Evolutionary conservation across 2,797 vertebrate species (phyloP).

Genomic region (Microtus obscurus): DNA sequence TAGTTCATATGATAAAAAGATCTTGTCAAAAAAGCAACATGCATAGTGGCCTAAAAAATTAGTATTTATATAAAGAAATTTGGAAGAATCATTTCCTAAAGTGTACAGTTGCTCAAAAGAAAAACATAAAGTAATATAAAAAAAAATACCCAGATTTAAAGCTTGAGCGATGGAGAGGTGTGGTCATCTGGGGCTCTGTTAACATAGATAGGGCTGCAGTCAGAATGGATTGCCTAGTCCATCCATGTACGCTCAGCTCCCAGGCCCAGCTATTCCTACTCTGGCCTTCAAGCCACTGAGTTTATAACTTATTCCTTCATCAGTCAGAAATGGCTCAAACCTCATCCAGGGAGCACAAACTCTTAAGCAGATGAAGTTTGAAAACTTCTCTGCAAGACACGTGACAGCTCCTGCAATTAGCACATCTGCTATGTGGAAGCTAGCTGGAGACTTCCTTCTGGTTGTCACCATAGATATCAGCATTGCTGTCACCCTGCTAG

Average conservation of each 20-base stretch:
- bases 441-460: neutral
- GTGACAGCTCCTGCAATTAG: neutral
- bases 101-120: neutral
- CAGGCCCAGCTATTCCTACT: neutral
- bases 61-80: neutral
- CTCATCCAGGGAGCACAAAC: neutral
- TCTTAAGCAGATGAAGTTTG: neutral
- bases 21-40: neutral
- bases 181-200: no score
- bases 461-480: rapidly evolving
- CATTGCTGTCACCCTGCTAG: neutral
- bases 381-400: neutral
- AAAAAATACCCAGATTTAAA: constrained; percentile 31
- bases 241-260: neutral
- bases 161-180: neutral
- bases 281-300: neutral
- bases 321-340: neutral
- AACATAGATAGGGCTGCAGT: neutral
- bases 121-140: neutral
- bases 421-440: neutral
- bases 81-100: neutral
- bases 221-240: rapidly evolving
- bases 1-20: neutral
- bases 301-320: neutral
- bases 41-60: neutral